phyloP scores from a whole-genome alignment of 2,113 vertebrate genomes.

The Lagenorhynchus albirostris region DNA sequence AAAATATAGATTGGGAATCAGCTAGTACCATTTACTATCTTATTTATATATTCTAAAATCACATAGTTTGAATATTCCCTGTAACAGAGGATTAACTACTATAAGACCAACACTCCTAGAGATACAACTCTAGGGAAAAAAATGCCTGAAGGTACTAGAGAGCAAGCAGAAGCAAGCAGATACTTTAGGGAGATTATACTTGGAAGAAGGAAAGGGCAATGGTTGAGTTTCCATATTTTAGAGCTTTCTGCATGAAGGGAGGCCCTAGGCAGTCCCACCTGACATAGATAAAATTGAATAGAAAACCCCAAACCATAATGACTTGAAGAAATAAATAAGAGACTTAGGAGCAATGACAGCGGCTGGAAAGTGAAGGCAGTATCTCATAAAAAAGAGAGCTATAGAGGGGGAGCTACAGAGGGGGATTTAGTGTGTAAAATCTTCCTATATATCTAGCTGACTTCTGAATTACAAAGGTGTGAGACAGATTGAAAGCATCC shows the following conservation, averaged over 20 bases:
- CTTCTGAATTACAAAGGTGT: not conserved
- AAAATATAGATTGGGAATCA: not conserved
- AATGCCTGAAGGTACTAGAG: not conserved
- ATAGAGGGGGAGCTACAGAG: not conserved
- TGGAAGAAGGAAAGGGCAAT: not conserved
- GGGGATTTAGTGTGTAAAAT: not conserved
- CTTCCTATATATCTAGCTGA: not conserved
- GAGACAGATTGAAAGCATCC: not conserved
- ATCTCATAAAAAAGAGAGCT: not conserved
- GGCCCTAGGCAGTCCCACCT: not conserved
- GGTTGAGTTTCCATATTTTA: not conserved
- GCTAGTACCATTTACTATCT: not conserved
- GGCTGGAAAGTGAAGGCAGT: not conserved
- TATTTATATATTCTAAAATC: not conserved
- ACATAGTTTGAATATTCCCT: not conserved
- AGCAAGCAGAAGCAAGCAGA: not conserved
- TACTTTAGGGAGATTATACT: not conserved
- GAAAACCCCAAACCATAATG: not conserved
- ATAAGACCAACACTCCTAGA: not conserved
- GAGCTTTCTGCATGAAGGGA: not conserved
- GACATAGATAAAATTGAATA: not conserved
- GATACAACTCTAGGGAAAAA: not conserved
- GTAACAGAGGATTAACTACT: not conserved
- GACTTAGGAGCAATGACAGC: not conserved
- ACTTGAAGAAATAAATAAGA: constrained; percentile 12